phyloP scores from a whole-genome alignment of 1,140 invertebrate species.

The Ctenoplectra terminalis region DNA sequence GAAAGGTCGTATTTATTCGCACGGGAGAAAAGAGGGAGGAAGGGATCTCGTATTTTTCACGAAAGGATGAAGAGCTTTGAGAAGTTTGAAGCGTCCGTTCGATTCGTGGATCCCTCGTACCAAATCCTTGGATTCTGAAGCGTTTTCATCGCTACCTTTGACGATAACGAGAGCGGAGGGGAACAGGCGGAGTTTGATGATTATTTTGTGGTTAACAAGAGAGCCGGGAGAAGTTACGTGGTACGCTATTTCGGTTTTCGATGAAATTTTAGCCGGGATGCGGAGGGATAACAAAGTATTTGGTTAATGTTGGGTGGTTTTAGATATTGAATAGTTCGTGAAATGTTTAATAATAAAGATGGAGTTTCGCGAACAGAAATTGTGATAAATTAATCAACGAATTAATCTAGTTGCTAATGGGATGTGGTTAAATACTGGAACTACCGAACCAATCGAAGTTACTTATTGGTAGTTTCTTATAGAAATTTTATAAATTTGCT shows the following conservation, averaged over 20 bases:
- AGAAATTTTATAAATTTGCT: no score
- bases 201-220: neutral
- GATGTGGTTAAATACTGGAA: no score
- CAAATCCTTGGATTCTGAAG: neutral
- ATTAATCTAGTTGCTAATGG: neutral
- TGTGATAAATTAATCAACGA: neutral
- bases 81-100: neutral
- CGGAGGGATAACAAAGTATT: neutral
- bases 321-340: neutral
- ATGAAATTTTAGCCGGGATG: no score
- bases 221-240: neutral
- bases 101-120: neutral
- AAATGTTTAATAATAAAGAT: neutral
- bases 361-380: neutral
- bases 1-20: constrained; percentile 60
- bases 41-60: constrained; percentile 30
- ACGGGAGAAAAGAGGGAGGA: neutral
- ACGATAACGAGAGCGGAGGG: neutral
- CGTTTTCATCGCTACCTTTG: neutral
- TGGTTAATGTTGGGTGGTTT: neutral
- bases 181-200: neutral
- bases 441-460: no score
- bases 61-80: constrained; percentile 15
- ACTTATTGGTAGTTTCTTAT: no score
- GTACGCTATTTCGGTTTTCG: neutral